A percentile compares a stretch with the other conserved stretches of the same genome.
Conservation (phyloP, 1,140 invertebrate species). For the Drosophila paulistorum region DNA sequence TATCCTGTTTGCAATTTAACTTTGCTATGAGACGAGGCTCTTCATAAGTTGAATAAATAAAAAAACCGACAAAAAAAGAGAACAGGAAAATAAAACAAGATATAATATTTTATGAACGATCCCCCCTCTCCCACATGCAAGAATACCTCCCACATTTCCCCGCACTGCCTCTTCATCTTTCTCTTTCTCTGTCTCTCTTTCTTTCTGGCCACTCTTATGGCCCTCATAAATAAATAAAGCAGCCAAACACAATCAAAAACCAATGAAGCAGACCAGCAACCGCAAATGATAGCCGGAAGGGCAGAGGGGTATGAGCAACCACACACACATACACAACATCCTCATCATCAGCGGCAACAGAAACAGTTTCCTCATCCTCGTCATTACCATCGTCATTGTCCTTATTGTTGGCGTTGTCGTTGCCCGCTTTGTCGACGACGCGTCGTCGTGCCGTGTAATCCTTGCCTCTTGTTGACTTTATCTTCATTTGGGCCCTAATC, state of each 20-base stretch:
- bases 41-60: slow-evolving; percentile 37
- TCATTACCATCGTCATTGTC: background rate
- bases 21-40: slow-evolving; percentile 58
- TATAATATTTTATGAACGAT: slow-evolving; percentile 77
- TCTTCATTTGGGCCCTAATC: slow-evolving; percentile 8
- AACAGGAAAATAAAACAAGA: slow-evolving; percentile 55
- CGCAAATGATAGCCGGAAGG: slow-evolving; percentile 64
- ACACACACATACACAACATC: background rate
- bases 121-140: slow-evolving; percentile 4
- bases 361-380: slow-evolving; percentile 23
- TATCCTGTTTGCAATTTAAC: slow-evolving; percentile 74
- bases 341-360: too few relatives aligned
- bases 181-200: background rate
- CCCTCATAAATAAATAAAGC: slow-evolving; percentile 75
- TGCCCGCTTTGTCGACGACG: background rate
- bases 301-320: slow-evolving; percentile 4
- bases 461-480: slow-evolving; percentile 24
- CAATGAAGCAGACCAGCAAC: slow-evolving; percentile 74
- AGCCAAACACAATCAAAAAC: slow-evolving; percentile 79
- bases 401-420: slow-evolving; percentile 16
- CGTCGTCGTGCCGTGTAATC: slow-evolving; percentile 28
- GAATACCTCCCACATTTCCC: too few relatives aligned
- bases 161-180: background rate
- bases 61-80: slow-evolving; percentile 20
- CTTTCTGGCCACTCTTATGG: slow-evolving; percentile 1